Evolutionary conservation across 2,113 vertebrate genomes (phyloP).

Genomic region (Ophthalmotilapia sp.): DNA sequence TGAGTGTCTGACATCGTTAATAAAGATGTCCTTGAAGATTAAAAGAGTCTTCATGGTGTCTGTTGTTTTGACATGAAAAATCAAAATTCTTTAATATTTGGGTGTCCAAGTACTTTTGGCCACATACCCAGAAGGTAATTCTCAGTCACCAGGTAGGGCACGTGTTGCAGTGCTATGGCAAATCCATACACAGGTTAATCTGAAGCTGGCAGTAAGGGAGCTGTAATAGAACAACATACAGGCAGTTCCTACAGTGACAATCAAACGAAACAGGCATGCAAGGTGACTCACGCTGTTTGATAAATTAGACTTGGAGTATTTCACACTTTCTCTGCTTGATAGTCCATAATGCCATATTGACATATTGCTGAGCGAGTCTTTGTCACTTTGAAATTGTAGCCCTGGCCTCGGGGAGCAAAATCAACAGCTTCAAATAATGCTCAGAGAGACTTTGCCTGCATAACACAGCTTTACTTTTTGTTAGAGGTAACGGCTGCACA

Average conservation of each 20-base stretch:
- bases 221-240: neutral
- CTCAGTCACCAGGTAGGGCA: neutral
- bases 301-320: conserved; percentile 36
- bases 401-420: neutral
- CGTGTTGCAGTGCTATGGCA: conserved; percentile 1
- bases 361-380: conserved; percentile 12
- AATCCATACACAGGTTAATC: neutral
- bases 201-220: conserved; percentile 9
- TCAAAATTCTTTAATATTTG: neutral
- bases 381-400: conserved; percentile 9
- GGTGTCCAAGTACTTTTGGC: neutral
- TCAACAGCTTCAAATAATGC: neutral
- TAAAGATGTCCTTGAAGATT: neutral
- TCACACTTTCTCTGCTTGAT: conserved; percentile 23
- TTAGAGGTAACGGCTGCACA: neutral
- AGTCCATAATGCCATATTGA: conserved; percentile 21
- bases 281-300: conserved; percentile 50
- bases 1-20: neutral
- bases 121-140: neutral
- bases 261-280: conserved; percentile 31
- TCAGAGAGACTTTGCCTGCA: neutral
- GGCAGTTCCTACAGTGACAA: conserved; percentile 24
- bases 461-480: neutral
- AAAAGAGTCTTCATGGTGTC: neutral
- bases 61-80: neutral